phyloP scores from a whole-genome alignment of 2,797 vertebrate genomes.

The Trichosurus vulpecula region DNA sequence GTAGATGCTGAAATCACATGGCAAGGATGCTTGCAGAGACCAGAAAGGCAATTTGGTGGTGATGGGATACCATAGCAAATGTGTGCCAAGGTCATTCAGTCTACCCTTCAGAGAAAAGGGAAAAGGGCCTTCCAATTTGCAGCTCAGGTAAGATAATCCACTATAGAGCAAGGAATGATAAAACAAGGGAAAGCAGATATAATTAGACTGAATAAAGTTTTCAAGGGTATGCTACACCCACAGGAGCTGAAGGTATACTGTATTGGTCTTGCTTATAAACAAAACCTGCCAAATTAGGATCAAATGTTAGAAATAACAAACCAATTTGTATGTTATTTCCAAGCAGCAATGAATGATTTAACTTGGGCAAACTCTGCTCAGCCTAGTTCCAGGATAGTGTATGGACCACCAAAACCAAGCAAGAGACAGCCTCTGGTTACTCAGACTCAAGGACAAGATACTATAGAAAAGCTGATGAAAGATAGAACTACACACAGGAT shows the following conservation, averaged over 20 bases:
- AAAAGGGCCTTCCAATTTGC: neutral
- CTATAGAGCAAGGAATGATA: neutral
- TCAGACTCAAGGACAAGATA: neutral
- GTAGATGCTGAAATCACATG: neutral
- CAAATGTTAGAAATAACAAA: neutral
- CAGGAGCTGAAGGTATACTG: neutral
- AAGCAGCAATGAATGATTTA: neutral
- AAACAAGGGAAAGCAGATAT: neutral
- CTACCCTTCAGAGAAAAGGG: neutral
- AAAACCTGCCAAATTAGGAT: neutral
- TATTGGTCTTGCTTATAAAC: neutral
- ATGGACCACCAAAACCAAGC: neutral
- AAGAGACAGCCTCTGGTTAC: neutral
- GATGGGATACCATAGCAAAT: neutral
- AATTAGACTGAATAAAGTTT: neutral
- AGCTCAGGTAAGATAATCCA: neutral
- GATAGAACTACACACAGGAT: neutral
- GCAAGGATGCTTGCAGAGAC: neutral
- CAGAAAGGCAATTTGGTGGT: neutral
- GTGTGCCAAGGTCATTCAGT: neutral
- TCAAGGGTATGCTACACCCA: neutral
- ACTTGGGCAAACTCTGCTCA: neutral
- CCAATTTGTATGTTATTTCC: neutral
- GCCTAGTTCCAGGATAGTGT: neutral
- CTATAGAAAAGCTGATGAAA: neutral